Percentiles rank a stretch among this genome's conserved stretches.
Evolutionary conservation across 1,140 invertebrate genomes (phyloP).

Genomic region (Wiebesia pumilae): DNA sequence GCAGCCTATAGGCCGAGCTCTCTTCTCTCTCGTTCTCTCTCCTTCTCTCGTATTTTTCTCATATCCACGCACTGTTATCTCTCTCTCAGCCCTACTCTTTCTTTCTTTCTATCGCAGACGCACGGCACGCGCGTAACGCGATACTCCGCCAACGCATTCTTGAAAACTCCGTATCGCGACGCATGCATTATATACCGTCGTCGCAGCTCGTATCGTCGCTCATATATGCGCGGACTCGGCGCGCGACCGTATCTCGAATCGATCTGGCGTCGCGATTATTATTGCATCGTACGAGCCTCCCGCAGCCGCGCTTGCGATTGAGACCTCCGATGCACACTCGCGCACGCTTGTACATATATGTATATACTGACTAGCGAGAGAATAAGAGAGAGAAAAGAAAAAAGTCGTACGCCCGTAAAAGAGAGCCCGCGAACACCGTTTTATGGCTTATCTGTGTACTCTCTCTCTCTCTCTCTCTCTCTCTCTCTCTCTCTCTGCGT

Average conservation of each 20-base stretch:
- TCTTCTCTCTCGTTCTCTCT: background rate
- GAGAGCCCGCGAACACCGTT: background rate
- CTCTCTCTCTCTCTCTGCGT: too few species aligned
- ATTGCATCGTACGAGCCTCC: slow-evolving; percentile 61
- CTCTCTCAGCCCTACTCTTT: background rate
- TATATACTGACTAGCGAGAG: background rate
- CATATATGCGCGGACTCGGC: slow-evolving; percentile 4
- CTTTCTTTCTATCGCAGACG: background rate
- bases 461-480: too few species aligned
- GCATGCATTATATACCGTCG: background rate
- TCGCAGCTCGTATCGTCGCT: slow-evolving; percentile 20
- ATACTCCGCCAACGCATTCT: slow-evolving; percentile 46
- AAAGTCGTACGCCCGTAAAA: background rate
- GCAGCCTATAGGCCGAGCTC: background rate
- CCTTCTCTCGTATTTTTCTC: background rate
- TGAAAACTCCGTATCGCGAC: slow-evolving; percentile 40
- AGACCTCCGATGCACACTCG: slow-evolving; percentile 63
- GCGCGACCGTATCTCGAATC: slow-evolving; percentile 63
- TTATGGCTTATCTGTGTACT: slow-evolving; percentile 36
- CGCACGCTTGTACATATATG: slow-evolving; percentile 53
- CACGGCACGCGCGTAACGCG: slow-evolving; percentile 43
- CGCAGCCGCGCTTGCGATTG: slow-evolving; percentile 56
- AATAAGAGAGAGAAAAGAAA: background rate
- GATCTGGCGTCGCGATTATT: slow-evolving; percentile 70
- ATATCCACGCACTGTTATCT: background rate